Evolutionary conservation across 2,113 vertebrate species (phyloP), one percentile per base, ranked within the genome.

Genomic region (Podarcis cretensis): DNA sequence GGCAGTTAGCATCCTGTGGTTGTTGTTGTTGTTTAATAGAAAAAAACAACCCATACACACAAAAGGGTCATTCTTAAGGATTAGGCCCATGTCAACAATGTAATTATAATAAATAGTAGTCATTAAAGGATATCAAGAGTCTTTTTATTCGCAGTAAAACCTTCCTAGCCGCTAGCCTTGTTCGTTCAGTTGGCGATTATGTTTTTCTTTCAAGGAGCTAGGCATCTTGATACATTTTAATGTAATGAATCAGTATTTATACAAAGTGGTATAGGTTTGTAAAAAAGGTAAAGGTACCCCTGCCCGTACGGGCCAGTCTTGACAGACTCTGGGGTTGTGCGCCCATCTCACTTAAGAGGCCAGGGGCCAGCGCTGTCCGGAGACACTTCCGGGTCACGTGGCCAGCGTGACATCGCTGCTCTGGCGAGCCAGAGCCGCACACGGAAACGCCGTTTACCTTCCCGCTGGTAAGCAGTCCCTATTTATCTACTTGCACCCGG

Each of bases 11-110:
- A 84, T 21, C 37, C 43, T 25, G 40, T 69, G 65, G 8, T 83
- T 10, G 10, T 16, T 68, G 66, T 83, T 83, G 10, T 48, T 21
- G 59, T 63, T 63, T 63, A 20, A 63, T 14, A 20, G 59, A 5
- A 20, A 63, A 63, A 63, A 63, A 63, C 10, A 59, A 59, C 59
- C 59, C 18, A 63, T 20, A 63, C 4, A 63, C 59, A 63, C 59
- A 37, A 76, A 84, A 25, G 8, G 57, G 13, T 78, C 14, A 23
- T 83, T 68, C 40, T 37, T 48, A 86, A 78, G 73, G 32, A 79
- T 79, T 54, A 84, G 27, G 63, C 3, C 85, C 32, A 21, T 86
- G 74, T 40, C 84, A 68, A 66, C 59, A 86, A 86, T 78, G 75
- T 48, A 78, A 66, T 78, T 86, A 86, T 59, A 30, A 84, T 68